phyloP scores from a whole-genome alignment of 2,797 vertebrate genomes.

The Danio albolineatus region DNA sequence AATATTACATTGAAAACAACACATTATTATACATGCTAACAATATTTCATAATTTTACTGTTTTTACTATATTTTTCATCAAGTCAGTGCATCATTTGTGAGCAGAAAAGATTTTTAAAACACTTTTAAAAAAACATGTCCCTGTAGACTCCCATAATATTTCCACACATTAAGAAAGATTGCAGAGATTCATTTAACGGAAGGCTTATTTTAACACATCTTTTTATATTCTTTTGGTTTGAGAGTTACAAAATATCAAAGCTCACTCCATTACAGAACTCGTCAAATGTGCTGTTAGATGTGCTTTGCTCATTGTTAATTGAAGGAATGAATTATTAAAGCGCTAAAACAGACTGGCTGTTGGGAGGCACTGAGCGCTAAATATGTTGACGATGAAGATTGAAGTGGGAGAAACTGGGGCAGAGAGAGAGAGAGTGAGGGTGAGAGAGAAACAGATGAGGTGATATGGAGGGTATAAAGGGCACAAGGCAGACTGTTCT shows the following conservation, averaged over 20 bases:
- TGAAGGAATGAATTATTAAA: slow-evolving; percentile 33
- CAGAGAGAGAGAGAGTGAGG: background rate
- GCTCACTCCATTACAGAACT: background rate
- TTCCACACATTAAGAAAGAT: background rate
- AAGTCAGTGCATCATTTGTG: background rate
- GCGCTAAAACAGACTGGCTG: slow-evolving; percentile 18
- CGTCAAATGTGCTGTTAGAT: slow-evolving; percentile 4
- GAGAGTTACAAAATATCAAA: background rate
- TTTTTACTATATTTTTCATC: no score
- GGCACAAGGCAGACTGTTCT: background rate
- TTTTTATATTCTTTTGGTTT: background rate
- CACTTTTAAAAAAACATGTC: no score
- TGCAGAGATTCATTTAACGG: background rate
- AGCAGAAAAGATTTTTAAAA: background rate
- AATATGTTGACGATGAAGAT: slow-evolving; percentile 13
- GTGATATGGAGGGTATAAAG: slow-evolving; percentile 1
- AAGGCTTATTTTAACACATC: background rate
- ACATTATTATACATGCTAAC: no score
- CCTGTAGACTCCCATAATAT: background rate
- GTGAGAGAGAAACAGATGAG: slow-evolving; percentile 8
- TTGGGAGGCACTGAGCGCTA: slow-evolving; percentile 15
- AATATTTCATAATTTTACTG: no score
- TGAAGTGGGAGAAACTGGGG: slow-evolving; percentile 20
- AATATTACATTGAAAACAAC: no score
- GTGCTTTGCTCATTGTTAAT: background rate